Evolutionary conservation across 2,113 vertebrate genomes (phyloP), one percentile per base, ranked within the genome.

Genomic region (Capricornis sumatraensis): DNA sequence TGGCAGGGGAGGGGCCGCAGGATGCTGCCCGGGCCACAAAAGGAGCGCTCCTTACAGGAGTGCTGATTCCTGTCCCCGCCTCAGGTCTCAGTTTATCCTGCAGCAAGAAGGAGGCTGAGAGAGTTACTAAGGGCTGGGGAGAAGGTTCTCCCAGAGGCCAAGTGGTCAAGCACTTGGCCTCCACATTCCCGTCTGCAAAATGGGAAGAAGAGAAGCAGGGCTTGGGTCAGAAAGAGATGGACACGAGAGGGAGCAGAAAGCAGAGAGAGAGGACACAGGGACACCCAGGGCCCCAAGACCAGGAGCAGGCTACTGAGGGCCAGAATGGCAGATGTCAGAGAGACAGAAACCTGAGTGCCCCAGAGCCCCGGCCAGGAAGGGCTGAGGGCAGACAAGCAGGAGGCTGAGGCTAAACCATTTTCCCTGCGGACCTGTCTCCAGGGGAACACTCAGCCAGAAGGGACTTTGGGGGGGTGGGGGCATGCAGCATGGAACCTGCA

Each of bases 1-100:
- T 62, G 40, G 45, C 81, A 64, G 86, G 94, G 96, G 97, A 98
- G 96, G 97, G 86, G 76, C 96, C n/a, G 1, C 60, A 47, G 74
- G 95, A 87, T n/a, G 81, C 95, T 28, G 87, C 97, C 96, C 96
- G 0, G 62, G 89, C 97, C 97, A 97, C 97, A 98, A 98, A 98
- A 98, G 98, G 98, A 98, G 89, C 11, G 97, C 91, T 97, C 87
- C 84, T 88, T 79, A 23, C 45, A 0, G 43, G 86, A 81, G 40
- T 43, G n/a, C 84, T 89, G 95, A 87, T 91, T 91, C 93, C 82
- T 28, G 50, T 83, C 96, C 93, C 89, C 81, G 52, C 82, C 2
- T 40, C 47, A 25, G 50, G 50, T 13, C 97, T 98, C 95, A 94
- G 97, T 95, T 96, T 96, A 96, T 96, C 98, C 30, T 53, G 74